Evolutionary conservation across 2,113 vertebrate species (phyloP), one percentile per base, ranked within the genome.

Genomic region (Promerops cafer): DNA sequence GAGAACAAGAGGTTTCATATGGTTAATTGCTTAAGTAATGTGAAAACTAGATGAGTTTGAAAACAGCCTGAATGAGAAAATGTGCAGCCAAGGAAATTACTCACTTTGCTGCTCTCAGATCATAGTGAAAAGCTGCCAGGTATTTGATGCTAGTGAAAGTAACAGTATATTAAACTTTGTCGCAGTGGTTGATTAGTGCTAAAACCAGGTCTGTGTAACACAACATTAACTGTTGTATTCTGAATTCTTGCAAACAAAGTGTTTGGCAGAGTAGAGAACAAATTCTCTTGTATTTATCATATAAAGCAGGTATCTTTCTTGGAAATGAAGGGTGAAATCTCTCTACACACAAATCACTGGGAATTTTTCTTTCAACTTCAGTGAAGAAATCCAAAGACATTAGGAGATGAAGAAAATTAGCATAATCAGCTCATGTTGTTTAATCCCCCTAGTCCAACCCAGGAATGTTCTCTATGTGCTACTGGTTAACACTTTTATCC

Each of bases 321-420:
- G 45, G 59, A 82, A 83, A 65, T 18, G 17, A 91, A 91, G 37
- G 71, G 33, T 87, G 35, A 96, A 91, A 70, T 65, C 56, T 30
- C 6, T 82, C 33, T 83, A 57, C 50, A 74, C 10, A 31, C 79
- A 91, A 83, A 79, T 80, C 42, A 37, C 45, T 70, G 18, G 35
- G 42, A 87, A 24, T 54, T 91, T 50, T 85, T 65, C 65, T 91
- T 91, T 85, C 75, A 61, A 44, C 70, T 94, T 94, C 78, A 66
- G 2, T 22, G 33, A 90, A 89, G 91, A 53, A 76, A 88, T 92
- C 47, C 54, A 81, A 95, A 83, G 84, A 50, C 50, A 61, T 78
- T 91, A 84, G 79, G 54, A 87, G 90, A 90, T 80, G 42, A 89
- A 88, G 84, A 87, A 95, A 96, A 95, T 94, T 83, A 96, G 89